These are phyloP conservation scores for Trissolcus japonicus DNA, from an alignment of 2,888 invertebrate genomes.

Conservation along the genomic window DNA sequence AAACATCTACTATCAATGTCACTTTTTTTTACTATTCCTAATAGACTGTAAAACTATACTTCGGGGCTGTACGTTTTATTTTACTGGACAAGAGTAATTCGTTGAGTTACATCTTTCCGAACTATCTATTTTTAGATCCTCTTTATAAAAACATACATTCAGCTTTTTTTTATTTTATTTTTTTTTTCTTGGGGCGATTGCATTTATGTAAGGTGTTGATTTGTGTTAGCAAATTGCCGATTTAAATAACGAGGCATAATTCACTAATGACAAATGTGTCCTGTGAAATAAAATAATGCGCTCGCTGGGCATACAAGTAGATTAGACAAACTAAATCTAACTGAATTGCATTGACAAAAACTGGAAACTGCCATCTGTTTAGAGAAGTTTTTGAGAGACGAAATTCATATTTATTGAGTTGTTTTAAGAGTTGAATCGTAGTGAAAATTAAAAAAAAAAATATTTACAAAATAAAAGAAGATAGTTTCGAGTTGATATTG, in stretches of 20 bases:
- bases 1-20: constrained; percentile 3
- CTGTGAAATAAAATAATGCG: constrained; percentile 24
- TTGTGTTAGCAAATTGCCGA: constrained; percentile 28
- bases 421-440: constrained; percentile 35
- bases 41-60: too few relatives aligned
- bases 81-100: not conserved
- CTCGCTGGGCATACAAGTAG: constrained; percentile 49
- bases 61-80: constrained; percentile 5
- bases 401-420: constrained; percentile 35
- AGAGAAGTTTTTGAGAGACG: constrained; percentile 18
- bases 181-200: constrained; percentile 27
- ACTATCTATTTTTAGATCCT: not conserved
- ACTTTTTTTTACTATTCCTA: not conserved
- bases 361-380: constrained; percentile 42
- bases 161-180: constrained; percentile 5
- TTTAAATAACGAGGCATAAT: constrained; percentile 24
- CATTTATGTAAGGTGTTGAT: constrained; percentile 50
- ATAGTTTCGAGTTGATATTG: constrained; percentile 32
- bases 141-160: constrained; percentile 1
- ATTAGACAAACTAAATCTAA: constrained; percentile 44
- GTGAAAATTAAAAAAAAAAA: constrained; percentile 8
- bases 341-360: constrained; percentile 43
- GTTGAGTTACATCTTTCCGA: not conserved
- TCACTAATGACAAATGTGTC: constrained; percentile 37
- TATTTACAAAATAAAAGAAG: constrained; percentile 1